A percentile compares a stretch with the other conserved stretches of the same genome.
These are phyloP conservation scores for Zosterops pallidus DNA, from an alignment of 2,113 vertebrate species.

Conservation along the genomic window DNA sequence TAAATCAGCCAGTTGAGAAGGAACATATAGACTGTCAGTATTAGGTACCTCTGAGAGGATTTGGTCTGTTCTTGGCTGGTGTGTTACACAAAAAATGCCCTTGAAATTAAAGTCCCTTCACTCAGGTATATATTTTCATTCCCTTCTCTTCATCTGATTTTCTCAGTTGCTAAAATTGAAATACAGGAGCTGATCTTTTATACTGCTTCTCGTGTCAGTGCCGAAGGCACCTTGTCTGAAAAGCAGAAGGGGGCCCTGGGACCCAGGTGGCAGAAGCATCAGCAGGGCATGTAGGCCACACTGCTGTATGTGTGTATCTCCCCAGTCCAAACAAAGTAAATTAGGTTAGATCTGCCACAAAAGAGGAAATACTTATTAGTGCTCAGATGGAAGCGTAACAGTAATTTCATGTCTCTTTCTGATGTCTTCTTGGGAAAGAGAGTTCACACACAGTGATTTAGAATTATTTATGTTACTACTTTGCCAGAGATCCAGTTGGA, in stretches of 20 bases:
- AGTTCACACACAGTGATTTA: not conserved
- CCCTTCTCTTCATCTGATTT: not conserved
- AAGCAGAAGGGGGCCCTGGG: not conserved
- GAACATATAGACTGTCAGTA: not conserved
- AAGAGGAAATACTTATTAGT: not conserved
- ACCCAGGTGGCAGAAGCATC: not conserved
- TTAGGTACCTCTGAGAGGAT: not conserved
- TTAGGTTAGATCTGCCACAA: not conserved
- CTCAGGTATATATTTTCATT: not conserved
- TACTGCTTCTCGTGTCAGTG: not conserved
- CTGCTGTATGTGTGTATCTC: not conserved
- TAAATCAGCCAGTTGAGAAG: not conserved
- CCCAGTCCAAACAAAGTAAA: not conserved
- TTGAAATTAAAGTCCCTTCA: not conserved
- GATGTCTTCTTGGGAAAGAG: not conserved
- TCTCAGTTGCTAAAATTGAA: not conserved
- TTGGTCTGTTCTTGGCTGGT: not conserved
- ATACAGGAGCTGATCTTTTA: rapidly evolving
- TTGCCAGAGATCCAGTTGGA: not conserved
- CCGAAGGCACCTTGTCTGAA: not conserved
- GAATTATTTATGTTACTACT: not conserved
- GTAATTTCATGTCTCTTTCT: not conserved
- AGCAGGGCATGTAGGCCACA: not conserved
- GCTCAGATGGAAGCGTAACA: not conserved
- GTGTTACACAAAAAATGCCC: not conserved